Percentiles rank a stretch among this genome's conserved stretches.
phyloP scores from a whole-genome alignment of 2,888 invertebrate species.

The Tineola bisselliella region DNA sequence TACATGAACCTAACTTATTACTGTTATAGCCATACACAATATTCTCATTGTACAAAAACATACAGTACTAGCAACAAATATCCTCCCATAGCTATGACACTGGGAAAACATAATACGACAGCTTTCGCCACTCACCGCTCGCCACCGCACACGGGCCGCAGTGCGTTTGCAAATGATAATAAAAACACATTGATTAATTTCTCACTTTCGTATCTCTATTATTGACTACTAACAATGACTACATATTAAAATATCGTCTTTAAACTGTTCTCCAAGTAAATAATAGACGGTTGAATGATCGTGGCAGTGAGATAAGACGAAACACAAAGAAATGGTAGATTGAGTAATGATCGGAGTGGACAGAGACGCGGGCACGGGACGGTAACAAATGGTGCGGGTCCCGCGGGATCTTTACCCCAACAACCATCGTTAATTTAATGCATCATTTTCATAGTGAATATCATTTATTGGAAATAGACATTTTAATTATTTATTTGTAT shows the following conservation, averaged over 20 bases:
- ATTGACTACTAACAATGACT: background rate
- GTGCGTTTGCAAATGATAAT: too few relatives aligned
- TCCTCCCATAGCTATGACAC: too few relatives aligned
- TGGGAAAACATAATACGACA: too few relatives aligned
- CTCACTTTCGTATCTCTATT: background rate
- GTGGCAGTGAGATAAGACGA: conserved; percentile 33
- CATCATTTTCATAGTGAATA: background rate
- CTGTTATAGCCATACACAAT: too few relatives aligned
- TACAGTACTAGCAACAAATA: too few relatives aligned
- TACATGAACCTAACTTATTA: background rate
- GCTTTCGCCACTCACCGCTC: too few relatives aligned
- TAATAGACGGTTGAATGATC: conserved; percentile 34
- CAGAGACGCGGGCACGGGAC: conserved; percentile 20
- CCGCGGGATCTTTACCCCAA: conserved; percentile 25
- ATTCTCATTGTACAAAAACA: too few relatives aligned
- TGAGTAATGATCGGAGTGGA: conserved; percentile 29
- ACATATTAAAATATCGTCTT: background rate
- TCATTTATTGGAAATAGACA: background rate
- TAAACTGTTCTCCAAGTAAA: conserved; percentile 21
- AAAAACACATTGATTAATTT: background rate
- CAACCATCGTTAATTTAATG: background rate
- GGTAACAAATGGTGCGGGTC: conserved; percentile 39
- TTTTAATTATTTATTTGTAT: background rate
- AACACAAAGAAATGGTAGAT: conserved; percentile 38
- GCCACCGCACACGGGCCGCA: too few relatives aligned